phyloP scores from a whole-genome alignment of 2,797 vertebrate genomes.

The Erithacus rubecula region DNA sequence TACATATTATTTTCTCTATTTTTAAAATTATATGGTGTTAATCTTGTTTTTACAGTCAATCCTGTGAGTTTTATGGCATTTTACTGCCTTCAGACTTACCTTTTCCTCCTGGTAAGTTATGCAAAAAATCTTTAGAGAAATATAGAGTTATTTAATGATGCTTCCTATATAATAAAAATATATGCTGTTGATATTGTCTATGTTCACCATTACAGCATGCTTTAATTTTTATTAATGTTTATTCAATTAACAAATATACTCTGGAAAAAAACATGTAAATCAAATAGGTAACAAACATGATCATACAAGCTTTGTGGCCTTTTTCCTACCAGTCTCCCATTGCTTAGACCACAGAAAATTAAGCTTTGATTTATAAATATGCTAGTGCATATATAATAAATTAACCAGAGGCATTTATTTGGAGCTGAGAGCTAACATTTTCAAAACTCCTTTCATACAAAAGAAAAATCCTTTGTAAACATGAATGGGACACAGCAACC shows the following conservation, averaged over 20 bases:
- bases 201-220: neutral
- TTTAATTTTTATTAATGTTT: neutral
- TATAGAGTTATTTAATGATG: neutral
- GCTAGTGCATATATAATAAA: neutral
- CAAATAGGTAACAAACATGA: neutral
- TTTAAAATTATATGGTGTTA: neutral
- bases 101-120: neutral
- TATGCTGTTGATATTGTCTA: neutral
- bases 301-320: neutral
- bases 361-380: neutral
- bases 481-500: neutral
- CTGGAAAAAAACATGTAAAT: neutral
- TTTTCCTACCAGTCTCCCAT: neutral
- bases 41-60: neutral
- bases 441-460: neutral
- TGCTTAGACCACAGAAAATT: neutral
- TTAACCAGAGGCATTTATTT: neutral
- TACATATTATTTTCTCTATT: neutral
- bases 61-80: neutral
- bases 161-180: neutral
- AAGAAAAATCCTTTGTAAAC: neutral
- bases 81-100: neutral
- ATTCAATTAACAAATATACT: neutral
- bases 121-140: neutral
- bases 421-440: neutral